Evolutionary conservation across 2,888 invertebrate species (phyloP), one percentile per base, ranked within the genome.

Genomic region (Andrena minutula): DNA sequence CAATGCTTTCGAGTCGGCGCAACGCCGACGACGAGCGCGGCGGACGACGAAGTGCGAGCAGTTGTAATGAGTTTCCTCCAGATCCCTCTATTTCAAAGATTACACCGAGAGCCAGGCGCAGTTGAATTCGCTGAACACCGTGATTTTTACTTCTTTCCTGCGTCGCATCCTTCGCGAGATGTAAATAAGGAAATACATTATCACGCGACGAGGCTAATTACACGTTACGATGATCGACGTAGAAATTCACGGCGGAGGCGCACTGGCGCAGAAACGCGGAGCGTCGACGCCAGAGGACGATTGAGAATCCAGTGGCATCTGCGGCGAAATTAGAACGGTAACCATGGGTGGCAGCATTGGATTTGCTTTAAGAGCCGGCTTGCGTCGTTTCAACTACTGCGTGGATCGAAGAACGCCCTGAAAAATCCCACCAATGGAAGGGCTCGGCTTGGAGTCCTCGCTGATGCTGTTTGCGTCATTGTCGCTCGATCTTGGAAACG

Each of bases 11-110:
- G 85, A 85, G 76, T 72, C 78, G 85, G 84, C 71, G 82, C 79
- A 76, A 70, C 73, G 68, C 10, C 49, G 65, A 58, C 64, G 63
- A 63, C 12, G 28, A 41, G 28, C 28, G 71, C n/a, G 41, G 74
- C 72, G 63, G 71, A 78, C 75, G 86, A 86, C 85, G 83, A 88
- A 85, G 87, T 82, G 85, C 77, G 78, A 85, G 83, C 84, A 66
- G 73, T 78, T 79, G 81, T 83, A 86, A 87, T 76, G 86, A 86
- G 82, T 86, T 82, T 83, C 73, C 75, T 61, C 68, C 66, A 73
- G 80, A 71, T 81, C 75, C 73, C 61, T 71, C 77, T 82, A 72
- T 79, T 75, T 69, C 61, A 69, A 72, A 72, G 83, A 83, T 83
- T 83, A 65, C 79, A 70, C 75, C 72, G 68, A 51, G 35, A 61